Evolutionary conservation across 1,140 invertebrate genomes (phyloP).

Genomic region (Drosophila bifasciata): DNA sequence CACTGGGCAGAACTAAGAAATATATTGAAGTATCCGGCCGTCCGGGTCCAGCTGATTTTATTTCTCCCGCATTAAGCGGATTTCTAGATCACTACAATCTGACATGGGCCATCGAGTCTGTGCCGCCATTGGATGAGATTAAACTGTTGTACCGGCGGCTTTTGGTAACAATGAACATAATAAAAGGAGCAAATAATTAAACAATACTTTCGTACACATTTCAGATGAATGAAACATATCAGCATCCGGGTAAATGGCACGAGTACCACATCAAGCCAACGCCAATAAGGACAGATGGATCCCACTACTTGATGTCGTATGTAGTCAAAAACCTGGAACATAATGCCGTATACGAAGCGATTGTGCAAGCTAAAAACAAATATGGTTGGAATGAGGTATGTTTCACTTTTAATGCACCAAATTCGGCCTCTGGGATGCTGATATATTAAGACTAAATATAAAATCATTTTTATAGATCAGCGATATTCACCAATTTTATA

Average conservation of each 20-base stretch:
- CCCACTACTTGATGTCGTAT: conserved; percentile 84
- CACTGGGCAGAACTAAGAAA: conserved; percentile 84
- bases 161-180: conserved; percentile 73
- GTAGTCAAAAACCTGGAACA: conserved; percentile 85
- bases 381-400: conserved; percentile 87
- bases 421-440: neutral
- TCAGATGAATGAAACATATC: conserved; percentile 85
- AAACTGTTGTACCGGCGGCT: conserved; percentile 85
- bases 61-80: conserved; percentile 83
- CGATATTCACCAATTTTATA: conserved; percentile 84
- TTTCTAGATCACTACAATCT: conserved; percentile 85
- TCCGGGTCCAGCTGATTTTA: conserved; percentile 85
- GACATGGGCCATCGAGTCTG: conserved; percentile 86
- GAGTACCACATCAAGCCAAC: conserved; percentile 84
- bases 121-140: conserved; percentile 85
- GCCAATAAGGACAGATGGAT: conserved; percentile 68
- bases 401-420: neutral
- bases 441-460: neutral
- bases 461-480: conserved; percentile 67
- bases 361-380: conserved; percentile 88
- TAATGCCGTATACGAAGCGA: conserved; percentile 87
- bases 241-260: conserved; percentile 85
- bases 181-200: no score
- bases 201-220: conserved; percentile 30
- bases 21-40: conserved; percentile 85